Evolutionary conservation across 1,140 invertebrate species (phyloP), one percentile per base, ranked within the genome.

Genomic region (Euborellia annulipes): DNA sequence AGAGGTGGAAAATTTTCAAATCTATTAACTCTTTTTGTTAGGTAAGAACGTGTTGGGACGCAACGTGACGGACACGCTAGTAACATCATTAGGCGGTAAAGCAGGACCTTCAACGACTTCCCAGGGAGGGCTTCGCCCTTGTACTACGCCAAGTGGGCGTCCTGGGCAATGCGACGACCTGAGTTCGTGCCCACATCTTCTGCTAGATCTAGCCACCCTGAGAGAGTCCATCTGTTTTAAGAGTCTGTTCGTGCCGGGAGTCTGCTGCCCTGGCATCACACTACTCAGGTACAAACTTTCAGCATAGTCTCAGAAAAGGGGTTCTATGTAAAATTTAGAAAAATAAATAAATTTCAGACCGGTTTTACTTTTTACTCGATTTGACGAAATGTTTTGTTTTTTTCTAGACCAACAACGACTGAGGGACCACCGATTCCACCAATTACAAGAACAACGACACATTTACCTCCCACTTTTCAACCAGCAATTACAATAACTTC

Each of bases 211-310:
- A 9, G 73, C 75, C 7, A 83, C 78, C 57, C 64, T 94, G 0
- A 66, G 87, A 30, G 82, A 89, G 55, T 90, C 85, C 0, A 68
- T 93, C 6, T 94, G 89, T 58, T 93, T 94, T 56, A 90, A 92
- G 62, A 85, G 82, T 50, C 65, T 92, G 1, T 89, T 92, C 55
- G 82, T 89, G 2, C 89, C 89, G 2, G 89, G 87, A 14, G 86
- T 92, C 2, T 93, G 88, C 57, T 92, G 88, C 64, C 87, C 87
- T 0, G 51, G 70, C 13, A 17, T 4, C 14, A 18, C 22, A 3
- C 13, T 37, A 21, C 18, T 41, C 36, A 38, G 14, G 36, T 38
- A 20, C 19, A 20, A 38, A 16, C n/a, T n/a, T n/a, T 38, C 14
- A 8, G 36, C 4, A 38, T 16, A 38, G 36, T 16, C 18, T 34